These are phyloP conservation scores for Trilocha varians DNA, from an alignment of 2,888 invertebrate genomes.

Conservation along the genomic window DNA sequence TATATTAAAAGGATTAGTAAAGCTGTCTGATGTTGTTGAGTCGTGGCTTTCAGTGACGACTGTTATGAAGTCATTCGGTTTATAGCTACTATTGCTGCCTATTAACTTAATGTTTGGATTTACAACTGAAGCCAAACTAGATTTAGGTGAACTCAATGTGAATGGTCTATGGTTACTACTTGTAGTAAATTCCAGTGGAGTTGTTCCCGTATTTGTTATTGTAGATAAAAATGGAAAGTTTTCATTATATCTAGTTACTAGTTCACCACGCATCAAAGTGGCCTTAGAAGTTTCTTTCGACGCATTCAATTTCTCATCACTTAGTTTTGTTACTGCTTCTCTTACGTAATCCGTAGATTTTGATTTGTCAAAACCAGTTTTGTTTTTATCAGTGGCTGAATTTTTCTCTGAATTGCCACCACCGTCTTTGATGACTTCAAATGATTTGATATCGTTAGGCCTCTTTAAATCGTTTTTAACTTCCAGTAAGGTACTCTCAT, in stretches of 20 bases:
- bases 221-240: not conserved
- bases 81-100: not conserved
- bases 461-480: conserved; percentile 25
- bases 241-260: conserved; percentile 2
- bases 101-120: not conserved
- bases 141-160: not conserved
- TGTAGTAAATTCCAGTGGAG: not conserved
- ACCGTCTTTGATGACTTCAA: conserved; percentile 7
- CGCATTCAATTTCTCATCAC: conserved; percentile 1
- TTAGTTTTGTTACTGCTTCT: not conserved
- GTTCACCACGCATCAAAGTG: not conserved
- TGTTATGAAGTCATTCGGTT: not conserved
- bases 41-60: not conserved
- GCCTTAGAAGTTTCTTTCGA: not conserved
- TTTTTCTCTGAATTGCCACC: conserved; percentile 4
- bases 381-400: conserved; percentile 1
- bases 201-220: not conserved
- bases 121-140: not conserved
- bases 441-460: conserved; percentile 16
- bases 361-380: conserved; percentile 7
- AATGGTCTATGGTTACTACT: not conserved
- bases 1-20: not conserved
- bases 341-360: conserved; percentile 1
- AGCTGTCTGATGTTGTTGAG: not conserved
- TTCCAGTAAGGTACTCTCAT: conserved; percentile 30